Evolutionary conservation across 2,113 vertebrate genomes (phyloP).

Genomic region (Acinonyx jubatus): DNA sequence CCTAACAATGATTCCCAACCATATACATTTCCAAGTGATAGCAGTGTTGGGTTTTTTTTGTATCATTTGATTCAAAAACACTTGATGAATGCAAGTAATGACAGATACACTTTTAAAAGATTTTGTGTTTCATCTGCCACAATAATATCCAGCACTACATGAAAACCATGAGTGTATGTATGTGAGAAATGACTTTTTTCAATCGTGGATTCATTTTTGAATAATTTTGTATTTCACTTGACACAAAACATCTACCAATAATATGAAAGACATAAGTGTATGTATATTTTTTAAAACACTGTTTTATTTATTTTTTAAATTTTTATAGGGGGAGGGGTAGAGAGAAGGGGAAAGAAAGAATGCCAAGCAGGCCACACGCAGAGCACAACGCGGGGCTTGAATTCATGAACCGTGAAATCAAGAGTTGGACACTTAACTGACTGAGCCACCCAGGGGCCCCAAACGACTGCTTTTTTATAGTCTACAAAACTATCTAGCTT

Average conservation of each 20-base stretch:
- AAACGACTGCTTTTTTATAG: not conserved
- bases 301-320: too few species aligned
- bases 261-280: not conserved
- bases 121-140: not conserved
- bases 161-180: not conserved
- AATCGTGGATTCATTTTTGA: not conserved
- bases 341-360: too few species aligned
- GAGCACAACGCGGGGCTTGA: too few species aligned
- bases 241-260: not conserved
- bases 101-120: not conserved
- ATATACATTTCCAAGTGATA: not conserved
- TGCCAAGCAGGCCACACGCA: too few species aligned
- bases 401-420: too few species aligned
- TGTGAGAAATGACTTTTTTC: not conserved
- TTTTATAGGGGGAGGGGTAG: too few species aligned
- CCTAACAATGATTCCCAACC: not conserved
- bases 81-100: not conserved
- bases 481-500: not conserved
- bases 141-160: not conserved
- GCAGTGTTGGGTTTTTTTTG: not conserved
- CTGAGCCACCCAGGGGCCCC: too few species aligned
- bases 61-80: conserved; percentile 30
- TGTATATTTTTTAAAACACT: not conserved
- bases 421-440: too few species aligned
- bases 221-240: not conserved